Base-by-base conservation (phyloP, 2,797 vertebrate species). In the Notolabrus celidotus region DNA sequence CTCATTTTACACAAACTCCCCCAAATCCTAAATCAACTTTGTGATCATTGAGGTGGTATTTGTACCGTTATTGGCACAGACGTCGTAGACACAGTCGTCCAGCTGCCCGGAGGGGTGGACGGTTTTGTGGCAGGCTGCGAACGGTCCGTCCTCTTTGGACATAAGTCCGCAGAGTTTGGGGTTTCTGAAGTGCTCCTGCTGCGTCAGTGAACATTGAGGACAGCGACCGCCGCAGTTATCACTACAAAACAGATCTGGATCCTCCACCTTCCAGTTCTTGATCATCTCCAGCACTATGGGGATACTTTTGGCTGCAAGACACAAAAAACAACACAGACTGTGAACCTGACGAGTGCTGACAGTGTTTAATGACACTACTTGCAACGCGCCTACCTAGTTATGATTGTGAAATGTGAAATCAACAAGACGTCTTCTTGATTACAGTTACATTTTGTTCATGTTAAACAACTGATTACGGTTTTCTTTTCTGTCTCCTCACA, bases 171-270 rank as follows among this genome's bases (percentile, higher is more conserved):
- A 82, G n/a, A 16, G 10, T 10, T 16, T 23, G n/a, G 29, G 20
- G 0, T 5, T 6, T 12, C 36, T 11, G 47, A 7, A 82, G 31
- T 62, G 43, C 2, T 1, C 4, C 36, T 63, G 66, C 4, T 29
- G 17, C 20, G 63, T 1, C 0, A 0, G 0, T 17, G 66, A 36
- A 55, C 79, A 82, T 0, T 5, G 1, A 3, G 57, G 61, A 49
- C 79, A 82, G 3, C 15, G 12, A 12, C 79, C 74, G 9, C 4
- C 46, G 54, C 79, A 82, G 57, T 71, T 74, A 71, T 82, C 74
- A 0, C 62, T 15, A 54, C 79, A 82, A 70, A 74, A 74, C 34
- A 23, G 16, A 50, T 82, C 70, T 2, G 70, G n/a, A 11, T 66
- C 38, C 1, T 70, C 34, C 11, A 49, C 23, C 55, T 74, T 82